phyloP scores from a whole-genome alignment of 1,140 invertebrate species.

The Macrocentrus cingulum region DNA sequence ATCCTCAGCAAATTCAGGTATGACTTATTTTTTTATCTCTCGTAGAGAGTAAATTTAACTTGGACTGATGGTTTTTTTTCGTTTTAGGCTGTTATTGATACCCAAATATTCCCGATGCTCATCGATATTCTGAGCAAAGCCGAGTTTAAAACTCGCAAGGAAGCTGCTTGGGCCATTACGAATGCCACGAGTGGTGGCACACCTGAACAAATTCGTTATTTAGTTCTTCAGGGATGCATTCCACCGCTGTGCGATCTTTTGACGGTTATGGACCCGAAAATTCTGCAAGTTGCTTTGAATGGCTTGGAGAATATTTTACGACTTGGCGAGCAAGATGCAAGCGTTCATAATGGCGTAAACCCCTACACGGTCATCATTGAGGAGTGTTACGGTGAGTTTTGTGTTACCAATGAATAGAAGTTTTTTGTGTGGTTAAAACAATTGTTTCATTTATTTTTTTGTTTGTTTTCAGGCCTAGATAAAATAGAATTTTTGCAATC shows the following conservation, averaged over 20 bases:
- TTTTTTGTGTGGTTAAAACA: too few species aligned
- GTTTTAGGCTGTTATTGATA: constrained; percentile 88
- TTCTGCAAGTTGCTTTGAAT: constrained; percentile 96
- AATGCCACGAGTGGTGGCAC: constrained; percentile 96
- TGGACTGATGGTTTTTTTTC: constrained; percentile 26
- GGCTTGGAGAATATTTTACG: constrained; percentile 95
- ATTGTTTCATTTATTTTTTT: constrained; percentile 3
- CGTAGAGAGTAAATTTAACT: constrained; percentile 16
- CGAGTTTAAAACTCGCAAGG: constrained; percentile 96
- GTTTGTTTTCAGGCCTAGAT: constrained; percentile 76
- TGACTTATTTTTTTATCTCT: constrained; percentile 9
- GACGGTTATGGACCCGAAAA: constrained; percentile 92
- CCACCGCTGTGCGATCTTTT: constrained; percentile 93
- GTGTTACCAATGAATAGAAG: too few species aligned
- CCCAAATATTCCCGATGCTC: constrained; percentile 89
- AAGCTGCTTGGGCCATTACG: constrained; percentile 96
- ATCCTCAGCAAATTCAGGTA: constrained; percentile 88
- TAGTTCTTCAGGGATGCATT: constrained; percentile 78
- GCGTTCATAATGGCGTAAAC: constrained; percentile 73
- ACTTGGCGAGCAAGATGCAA: constrained; percentile 82
- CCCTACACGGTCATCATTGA: constrained; percentile 91
- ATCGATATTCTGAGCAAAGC: constrained; percentile 90
- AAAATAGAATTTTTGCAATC: constrained; percentile 97
- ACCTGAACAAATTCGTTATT: constrained; percentile 83
- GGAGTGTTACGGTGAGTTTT: constrained; percentile 92